Evolutionary conservation across 2,113 vertebrate species (phyloP).

Genomic region (Crotalus horridus): DNA sequence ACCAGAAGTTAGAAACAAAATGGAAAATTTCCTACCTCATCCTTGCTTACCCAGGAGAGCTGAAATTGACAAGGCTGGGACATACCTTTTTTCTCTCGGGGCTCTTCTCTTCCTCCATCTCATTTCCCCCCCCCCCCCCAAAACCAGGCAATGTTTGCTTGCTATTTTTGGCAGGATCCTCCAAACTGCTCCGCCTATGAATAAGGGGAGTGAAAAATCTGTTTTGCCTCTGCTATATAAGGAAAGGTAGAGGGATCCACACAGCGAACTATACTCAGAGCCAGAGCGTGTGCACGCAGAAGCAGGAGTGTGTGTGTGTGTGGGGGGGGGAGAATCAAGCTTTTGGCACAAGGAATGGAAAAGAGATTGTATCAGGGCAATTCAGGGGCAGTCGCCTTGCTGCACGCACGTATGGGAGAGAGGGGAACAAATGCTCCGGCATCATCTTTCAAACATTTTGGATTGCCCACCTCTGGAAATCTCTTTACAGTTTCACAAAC

Average conservation of each 20-base stretch:
- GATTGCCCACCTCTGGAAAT: too few species aligned
- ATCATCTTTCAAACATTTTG: not conserved
- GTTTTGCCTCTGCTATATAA: slow-evolving; percentile 73
- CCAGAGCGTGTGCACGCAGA: not conserved
- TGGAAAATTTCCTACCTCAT: not conserved
- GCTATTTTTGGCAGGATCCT: slow-evolving; percentile 68
- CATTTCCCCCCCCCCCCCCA: not conserved
- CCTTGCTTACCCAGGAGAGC: not conserved
- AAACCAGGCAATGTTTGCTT: slow-evolving; percentile 49
- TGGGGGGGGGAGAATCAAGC: slow-evolving; percentile 36
- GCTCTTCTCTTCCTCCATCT: not conserved
- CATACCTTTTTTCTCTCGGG: not conserved
- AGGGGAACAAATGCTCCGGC: accelerated
- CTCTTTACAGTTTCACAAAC: not conserved
- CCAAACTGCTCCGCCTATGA: slow-evolving; percentile 60
- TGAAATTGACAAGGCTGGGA: not conserved
- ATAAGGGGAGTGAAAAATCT: slow-evolving; percentile 67
- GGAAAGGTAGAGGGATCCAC: slow-evolving; percentile 66
- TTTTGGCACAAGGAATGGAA: slow-evolving; percentile 61
- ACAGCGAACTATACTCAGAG: slow-evolving; percentile 60
- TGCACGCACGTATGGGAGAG: not conserved
- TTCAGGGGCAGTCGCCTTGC: slow-evolving; percentile 38
- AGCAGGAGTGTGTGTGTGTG: not conserved
- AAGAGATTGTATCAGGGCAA: slow-evolving; percentile 63
- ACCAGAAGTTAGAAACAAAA: not conserved